Evolutionary conservation across 1,140 invertebrate species (phyloP).

Genomic region (Ceratosolen solmsi): DNA sequence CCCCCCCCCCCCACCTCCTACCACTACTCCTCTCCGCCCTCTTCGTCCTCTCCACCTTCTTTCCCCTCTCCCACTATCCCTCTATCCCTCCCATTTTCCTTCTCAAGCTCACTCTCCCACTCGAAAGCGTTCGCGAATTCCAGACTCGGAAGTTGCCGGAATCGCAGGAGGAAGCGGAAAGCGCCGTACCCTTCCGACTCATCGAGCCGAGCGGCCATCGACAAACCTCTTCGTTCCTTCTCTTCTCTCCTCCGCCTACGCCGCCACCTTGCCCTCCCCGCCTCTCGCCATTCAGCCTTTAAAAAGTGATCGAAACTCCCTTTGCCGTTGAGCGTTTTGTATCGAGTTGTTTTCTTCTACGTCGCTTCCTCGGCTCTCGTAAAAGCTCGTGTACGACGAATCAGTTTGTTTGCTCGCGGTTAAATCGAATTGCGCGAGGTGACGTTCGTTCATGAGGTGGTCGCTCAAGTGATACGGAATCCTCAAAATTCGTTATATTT

Average conservation of each 20-base stretch:
- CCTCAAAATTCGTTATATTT: too few relatives aligned
- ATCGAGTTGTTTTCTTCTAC: background rate
- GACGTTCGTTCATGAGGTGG: too few relatives aligned
- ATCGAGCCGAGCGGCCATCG: conserved; percentile 36
- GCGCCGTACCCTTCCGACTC: conserved; percentile 57
- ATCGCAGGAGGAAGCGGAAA: conserved; percentile 56
- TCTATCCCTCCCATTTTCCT: background rate
- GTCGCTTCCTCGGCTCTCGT: too few relatives aligned
- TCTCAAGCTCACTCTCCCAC: background rate
- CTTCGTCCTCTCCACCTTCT: background rate
- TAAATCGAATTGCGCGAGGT: too few relatives aligned
- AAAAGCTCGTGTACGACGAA: too few relatives aligned
- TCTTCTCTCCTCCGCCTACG: too few relatives aligned
- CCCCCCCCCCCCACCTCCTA: background rate
- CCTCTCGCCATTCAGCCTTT: too few relatives aligned
- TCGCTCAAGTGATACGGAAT: too few relatives aligned
- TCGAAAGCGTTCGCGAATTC: conserved; percentile 13
- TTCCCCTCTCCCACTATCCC: background rate
- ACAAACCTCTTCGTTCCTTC: conserved; percentile 17
- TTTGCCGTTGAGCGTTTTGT: background rate
- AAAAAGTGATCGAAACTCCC: too few relatives aligned
- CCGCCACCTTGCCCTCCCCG: too few relatives aligned
- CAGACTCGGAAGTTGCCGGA: conserved; percentile 12
- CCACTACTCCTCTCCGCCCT: background rate
- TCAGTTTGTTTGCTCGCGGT: too few relatives aligned